Conservation (phyloP, 1,140 invertebrate species). For the Apis florea region DNA sequence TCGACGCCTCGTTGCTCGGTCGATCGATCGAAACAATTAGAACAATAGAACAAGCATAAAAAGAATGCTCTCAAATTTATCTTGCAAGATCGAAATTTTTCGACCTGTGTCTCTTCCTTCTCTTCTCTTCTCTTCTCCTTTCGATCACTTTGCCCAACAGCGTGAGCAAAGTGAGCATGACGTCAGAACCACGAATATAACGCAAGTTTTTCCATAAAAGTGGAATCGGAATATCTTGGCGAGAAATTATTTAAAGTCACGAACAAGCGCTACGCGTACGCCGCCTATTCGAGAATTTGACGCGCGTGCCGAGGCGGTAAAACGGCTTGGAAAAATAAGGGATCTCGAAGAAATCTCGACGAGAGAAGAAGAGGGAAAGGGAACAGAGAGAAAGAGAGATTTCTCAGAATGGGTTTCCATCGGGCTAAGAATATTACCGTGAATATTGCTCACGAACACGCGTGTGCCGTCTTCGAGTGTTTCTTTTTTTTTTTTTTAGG, state of each 20-base stretch:
- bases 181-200: too few relatives aligned
- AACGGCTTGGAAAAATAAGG: slow-evolving; percentile 38
- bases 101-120: too few relatives aligned
- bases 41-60: too few relatives aligned
- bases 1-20: too few relatives aligned
- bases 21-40: too few relatives aligned
- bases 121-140: too few relatives aligned
- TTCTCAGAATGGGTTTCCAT: slow-evolving; percentile 64
- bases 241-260: slow-evolving; percentile 37
- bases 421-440: slow-evolving; percentile 70
- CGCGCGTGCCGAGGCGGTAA: slow-evolving; percentile 46
- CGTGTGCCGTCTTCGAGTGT: slow-evolving; percentile 37
- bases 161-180: too few relatives aligned
- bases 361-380: slow-evolving; percentile 49
- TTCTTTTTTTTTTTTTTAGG: slow-evolving; percentile 16
- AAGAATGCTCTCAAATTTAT: too few relatives aligned
- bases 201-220: too few relatives aligned
- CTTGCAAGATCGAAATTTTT: too few relatives aligned
- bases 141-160: too few relatives aligned
- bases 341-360: slow-evolving; percentile 39
- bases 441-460: slow-evolving; percentile 63
- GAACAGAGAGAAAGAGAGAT: slow-evolving; percentile 49
- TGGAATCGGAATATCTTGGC: background rate
- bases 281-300: slow-evolving; percentile 56
- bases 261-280: background rate